Base-by-base conservation (phyloP, 2,888 invertebrate genomes). In the Hoplodrina blanda region DNA sequence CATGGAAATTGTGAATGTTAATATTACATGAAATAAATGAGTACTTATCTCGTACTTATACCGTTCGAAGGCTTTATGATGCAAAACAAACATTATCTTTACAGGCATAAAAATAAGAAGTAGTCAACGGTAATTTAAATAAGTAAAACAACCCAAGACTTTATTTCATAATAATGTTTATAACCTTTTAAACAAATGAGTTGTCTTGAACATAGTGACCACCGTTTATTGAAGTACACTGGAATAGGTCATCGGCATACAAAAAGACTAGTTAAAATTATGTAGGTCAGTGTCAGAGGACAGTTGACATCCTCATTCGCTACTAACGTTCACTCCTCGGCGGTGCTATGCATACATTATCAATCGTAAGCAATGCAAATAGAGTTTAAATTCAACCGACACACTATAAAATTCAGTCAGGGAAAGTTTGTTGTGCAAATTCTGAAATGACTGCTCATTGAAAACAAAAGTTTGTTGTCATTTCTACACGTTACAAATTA, bases 261-360 rank as follows among this genome's bases (percentile, higher is more conserved):
- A 85, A 86, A 89, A 88, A 87, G 82, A 80, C 85, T 88, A 88
- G 87, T 90, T 87, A 86, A 87, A 89, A 89, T 89, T 89, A 94
- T 94, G 89, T 94, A 92, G 95, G 94, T 95, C 95, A 94, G 90
- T 94, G 94, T 94, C 94, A 93, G 85, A 90, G 91, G 91, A 91
- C 90, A 89, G 88, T 88, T 88, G 88, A 87, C 88, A 88, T 88
- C 88, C 89, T 87, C 89, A 85, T 78, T 86, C 85, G 86, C 84
- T 82, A 85, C 83, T 85, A 85, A 71, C 79, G 70, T 71, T 82
- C 80, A 76, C 86, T 84, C 78, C 82, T 85, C 78, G 76, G 76
- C 81, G 72, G 75, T 79, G 82, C 83, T 44, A 81, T 83, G 83
- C 84, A 80, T 85, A 85, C 78, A 88, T 87, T 91, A 90, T 91